Evolutionary conservation across 2,888 invertebrate genomes (phyloP).

Genomic region (Athripsodes cinereus): DNA sequence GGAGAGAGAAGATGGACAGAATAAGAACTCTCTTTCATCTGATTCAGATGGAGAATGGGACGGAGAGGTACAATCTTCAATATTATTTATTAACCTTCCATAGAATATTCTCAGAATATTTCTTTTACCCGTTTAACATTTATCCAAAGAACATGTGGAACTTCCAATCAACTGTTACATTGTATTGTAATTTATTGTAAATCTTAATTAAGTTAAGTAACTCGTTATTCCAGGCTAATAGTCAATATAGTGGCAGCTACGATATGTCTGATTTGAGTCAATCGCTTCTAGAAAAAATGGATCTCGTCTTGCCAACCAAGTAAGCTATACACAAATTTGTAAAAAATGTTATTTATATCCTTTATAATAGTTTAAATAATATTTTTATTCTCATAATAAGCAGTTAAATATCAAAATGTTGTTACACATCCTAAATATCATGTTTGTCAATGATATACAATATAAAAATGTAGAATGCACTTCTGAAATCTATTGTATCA

Average conservation of each 20-base stretch:
- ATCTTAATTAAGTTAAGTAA: too few species aligned
- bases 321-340: conserved; percentile 20
- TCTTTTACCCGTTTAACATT: too few species aligned
- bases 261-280: conserved; percentile 68
- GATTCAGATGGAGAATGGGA: conserved; percentile 76
- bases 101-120: too few species aligned
- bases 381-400: too few species aligned
- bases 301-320: conserved; percentile 51
- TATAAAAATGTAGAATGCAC: too few species aligned
- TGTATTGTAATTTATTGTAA: background rate
- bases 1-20: conserved; percentile 44
- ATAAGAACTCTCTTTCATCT: conserved; percentile 48
- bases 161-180: background rate
- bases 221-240: conserved; percentile 54
- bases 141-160: too few species aligned
- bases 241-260: conserved; percentile 56
- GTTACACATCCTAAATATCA: too few species aligned
- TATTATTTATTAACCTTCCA: too few species aligned
- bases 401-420: background rate
- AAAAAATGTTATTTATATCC: background rate
- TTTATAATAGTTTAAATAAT: too few species aligned
- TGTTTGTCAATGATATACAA: too few species aligned
- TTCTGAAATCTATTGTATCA: too few species aligned
- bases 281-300: conserved; percentile 64
- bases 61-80: conserved; percentile 32